phyloP scores from a whole-genome alignment of 2,888 invertebrate species.

The Habrosyne pyritoides region DNA sequence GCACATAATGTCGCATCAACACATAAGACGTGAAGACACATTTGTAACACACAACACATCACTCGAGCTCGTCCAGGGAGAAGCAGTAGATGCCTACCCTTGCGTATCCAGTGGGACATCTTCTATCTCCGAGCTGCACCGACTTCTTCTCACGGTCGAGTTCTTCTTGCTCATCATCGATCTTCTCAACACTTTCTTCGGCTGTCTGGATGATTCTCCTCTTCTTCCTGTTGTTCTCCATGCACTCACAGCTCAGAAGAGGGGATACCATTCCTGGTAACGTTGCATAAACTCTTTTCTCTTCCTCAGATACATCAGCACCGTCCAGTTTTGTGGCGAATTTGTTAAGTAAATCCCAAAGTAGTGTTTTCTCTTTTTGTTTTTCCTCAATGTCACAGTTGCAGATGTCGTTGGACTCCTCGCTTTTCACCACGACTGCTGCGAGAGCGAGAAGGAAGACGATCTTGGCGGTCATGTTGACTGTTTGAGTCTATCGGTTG shows the following conservation, averaged over 20 bases:
- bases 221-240: slow-evolving; percentile 36
- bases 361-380: slow-evolving; percentile 10
- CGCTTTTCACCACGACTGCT: slow-evolving; percentile 13
- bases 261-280: slow-evolving; percentile 37
- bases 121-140: neutral
- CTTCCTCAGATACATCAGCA: slow-evolving; percentile 12
- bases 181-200: neutral
- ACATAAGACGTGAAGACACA: neutral
- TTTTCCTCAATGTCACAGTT: slow-evolving; percentile 14
- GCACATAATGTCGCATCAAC: neutral
- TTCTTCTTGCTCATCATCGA: neutral
- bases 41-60: neutral
- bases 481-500: slow-evolving; percentile 13
- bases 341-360: slow-evolving; percentile 25
- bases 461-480: slow-evolving; percentile 37
- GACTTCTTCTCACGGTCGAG: neutral
- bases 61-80: neutral
- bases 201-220: slow-evolving; percentile 22
- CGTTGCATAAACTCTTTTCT: slow-evolving; percentile 22
- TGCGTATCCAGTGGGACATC: neutral
- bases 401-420: slow-evolving; percentile 23
- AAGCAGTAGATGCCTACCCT: neutral
- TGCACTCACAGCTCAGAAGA: slow-evolving; percentile 34
- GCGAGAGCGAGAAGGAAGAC: slow-evolving; percentile 25
- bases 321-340: slow-evolving; percentile 22